Evolutionary conservation across 2,797 vertebrate species (phyloP).

Genomic region (Pangasius larnaudii): DNA sequence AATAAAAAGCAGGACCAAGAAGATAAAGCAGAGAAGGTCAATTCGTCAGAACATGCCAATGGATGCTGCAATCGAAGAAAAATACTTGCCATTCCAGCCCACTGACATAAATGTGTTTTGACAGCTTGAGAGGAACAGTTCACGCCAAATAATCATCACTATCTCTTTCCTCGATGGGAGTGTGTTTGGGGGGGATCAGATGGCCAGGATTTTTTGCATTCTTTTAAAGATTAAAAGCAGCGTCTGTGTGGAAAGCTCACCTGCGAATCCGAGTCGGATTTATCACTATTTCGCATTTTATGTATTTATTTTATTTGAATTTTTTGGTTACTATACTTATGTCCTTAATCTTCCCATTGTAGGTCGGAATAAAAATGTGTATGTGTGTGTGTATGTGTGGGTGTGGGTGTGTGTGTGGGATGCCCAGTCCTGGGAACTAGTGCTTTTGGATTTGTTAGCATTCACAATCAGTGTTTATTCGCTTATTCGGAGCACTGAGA

Average conservation of each 20-base stretch:
- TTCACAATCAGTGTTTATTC: slow-evolving; percentile 31
- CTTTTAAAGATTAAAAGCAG: slow-evolving; percentile 5
- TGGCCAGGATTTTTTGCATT: not conserved
- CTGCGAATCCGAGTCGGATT: not conserved
- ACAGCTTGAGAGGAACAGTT: slow-evolving; percentile 45
- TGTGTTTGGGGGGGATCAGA: slow-evolving; percentile 1
- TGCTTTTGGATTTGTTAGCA: slow-evolving; percentile 27
- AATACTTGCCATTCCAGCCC: slow-evolving; percentile 36
- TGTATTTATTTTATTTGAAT: not conserved
- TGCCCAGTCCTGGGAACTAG: not conserved
- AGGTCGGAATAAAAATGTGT: not conserved
- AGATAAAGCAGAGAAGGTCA: not conserved
- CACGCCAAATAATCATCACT: slow-evolving; percentile 27
- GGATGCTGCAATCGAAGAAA: not conserved
- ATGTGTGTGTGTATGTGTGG: not conserved
- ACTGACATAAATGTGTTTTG: slow-evolving; percentile 38
- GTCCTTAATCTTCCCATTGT: not conserved
- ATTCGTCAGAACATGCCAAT: not conserved
- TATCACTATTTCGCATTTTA: not conserved
- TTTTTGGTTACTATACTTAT: not conserved
- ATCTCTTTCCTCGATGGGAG: slow-evolving; percentile 23
- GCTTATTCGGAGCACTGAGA: not conserved
- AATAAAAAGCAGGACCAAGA: not conserved
- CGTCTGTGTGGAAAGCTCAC: not conserved
- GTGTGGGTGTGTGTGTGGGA: too few relatives aligned